Base-by-base conservation (phyloP, 2,888 invertebrate species). In the Formica aserva region DNA sequence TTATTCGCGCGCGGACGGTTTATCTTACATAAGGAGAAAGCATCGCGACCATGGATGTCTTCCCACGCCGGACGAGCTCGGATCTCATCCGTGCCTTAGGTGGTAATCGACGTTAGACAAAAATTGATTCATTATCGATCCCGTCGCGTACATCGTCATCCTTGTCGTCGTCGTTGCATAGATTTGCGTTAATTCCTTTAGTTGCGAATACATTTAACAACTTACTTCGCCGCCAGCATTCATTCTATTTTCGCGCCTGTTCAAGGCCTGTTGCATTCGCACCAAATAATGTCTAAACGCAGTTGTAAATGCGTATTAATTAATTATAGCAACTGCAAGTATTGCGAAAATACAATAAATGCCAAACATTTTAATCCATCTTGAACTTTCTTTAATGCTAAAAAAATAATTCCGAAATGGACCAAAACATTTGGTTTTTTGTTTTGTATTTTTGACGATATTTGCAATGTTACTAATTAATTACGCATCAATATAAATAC, bases 1-100 rank as follows among this genome's bases (percentile, higher is more conserved):
- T 77, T 77, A 55, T 38, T 77, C 67, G 38, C 77, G 38, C 77
- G 38, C 77, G 29, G 52, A 66, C 3, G 66, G 22, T 77, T 65
- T 77, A 29, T 67, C 77, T 77, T 77, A 67, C 67, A 38, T 67
- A 77, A 77, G 67, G 76, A 67, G 77, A 77, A 77, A 77, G 77
- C n/a, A 52, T 1, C 52, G 26, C 77, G 77, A 55, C 55, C 77
- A 9, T 77, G 77, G 77, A 77, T 9, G n/a, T 67, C 75, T 77
- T 77, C 67, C 67, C 52, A 77, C 76, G 67, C 5, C 35, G 38
- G 52, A 38, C 26, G 26, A 22, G n/a, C 38, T 38, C 0, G 35
- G 11, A 52, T 77, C 52, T 77, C 18, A 8, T 65, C 35, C 48
- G 8, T 29, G 38, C 35, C 52, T 77, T 67, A 66, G 35, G 65